phyloP scores from a whole-genome alignment of 2,797 vertebrate species.

The Anguilla megastoma region DNA sequence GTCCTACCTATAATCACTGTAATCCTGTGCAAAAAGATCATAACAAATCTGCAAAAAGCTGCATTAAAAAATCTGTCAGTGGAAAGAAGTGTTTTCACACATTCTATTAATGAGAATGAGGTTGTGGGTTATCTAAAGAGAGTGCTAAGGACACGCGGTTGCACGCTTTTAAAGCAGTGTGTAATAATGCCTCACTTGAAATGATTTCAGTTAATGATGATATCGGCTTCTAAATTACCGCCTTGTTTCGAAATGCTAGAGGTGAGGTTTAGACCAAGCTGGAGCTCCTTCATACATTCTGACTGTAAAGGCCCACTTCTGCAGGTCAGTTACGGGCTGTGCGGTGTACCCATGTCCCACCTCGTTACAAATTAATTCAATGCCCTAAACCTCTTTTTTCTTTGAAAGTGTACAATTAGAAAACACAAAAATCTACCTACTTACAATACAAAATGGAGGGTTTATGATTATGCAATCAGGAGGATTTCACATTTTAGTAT shows the following conservation, averaged over 20 bases:
- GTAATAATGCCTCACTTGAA: background rate
- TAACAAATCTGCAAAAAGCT: background rate
- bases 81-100: conserved; percentile 51
- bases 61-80: background rate
- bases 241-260: background rate
- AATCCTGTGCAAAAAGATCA: conserved; percentile 30
- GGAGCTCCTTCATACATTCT: background rate
- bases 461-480: background rate
- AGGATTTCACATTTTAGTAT: background rate
- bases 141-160: conserved; percentile 46
- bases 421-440: background rate
- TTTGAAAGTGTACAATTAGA: background rate
- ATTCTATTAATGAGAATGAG: conserved; percentile 48
- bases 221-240: background rate
- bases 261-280: background rate
- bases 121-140: conserved; percentile 39
- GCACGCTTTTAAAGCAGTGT: conserved; percentile 6
- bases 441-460: background rate
- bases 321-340: background rate
- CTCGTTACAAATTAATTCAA: background rate
- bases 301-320: background rate
- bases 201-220: background rate
- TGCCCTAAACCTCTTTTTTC: background rate
- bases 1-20: conserved; percentile 37
- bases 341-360: background rate